Percentiles rank a stretch among this genome's conserved stretches.
Conservation (phyloP, 2,888 invertebrate species). For the Melanchra persicariae region DNA sequence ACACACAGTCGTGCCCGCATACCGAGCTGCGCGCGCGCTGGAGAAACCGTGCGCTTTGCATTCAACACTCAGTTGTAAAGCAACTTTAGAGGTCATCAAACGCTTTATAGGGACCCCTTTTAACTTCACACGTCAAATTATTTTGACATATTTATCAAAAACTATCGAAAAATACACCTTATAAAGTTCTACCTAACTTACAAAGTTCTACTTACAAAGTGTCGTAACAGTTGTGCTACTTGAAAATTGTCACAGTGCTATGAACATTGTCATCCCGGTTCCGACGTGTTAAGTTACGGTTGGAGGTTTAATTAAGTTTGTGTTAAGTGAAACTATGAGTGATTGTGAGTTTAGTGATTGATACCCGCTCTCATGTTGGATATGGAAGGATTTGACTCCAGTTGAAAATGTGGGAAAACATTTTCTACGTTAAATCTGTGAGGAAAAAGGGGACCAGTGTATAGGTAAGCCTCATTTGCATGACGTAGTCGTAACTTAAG, state of each 20-base stretch:
- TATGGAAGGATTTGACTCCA: slow-evolving; percentile 74
- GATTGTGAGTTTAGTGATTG: slow-evolving; percentile 69
- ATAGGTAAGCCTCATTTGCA: slow-evolving; percentile 78
- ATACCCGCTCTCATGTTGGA: slow-evolving; percentile 75
- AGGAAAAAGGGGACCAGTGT: slow-evolving; percentile 85
- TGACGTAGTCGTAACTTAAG: slow-evolving; percentile 54
- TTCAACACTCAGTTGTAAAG: slow-evolving; percentile 86
- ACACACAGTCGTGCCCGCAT: slow-evolving; percentile 81
- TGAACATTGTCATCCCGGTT: slow-evolving; percentile 63
- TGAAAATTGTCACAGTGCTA: slow-evolving; percentile 62
- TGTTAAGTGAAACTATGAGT: slow-evolving; percentile 75
- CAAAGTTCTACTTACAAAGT: slow-evolving; percentile 46
- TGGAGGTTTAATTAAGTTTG: slow-evolving; percentile 67
- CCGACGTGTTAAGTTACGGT: slow-evolving; percentile 70
- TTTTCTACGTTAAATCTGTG: slow-evolving; percentile 87
- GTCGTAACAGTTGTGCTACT: slow-evolving; percentile 55
- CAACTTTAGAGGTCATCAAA: slow-evolving; percentile 89
- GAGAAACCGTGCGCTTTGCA: slow-evolving; percentile 87
- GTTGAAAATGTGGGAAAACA: slow-evolving; percentile 84
- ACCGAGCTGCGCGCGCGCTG: slow-evolving; percentile 86
- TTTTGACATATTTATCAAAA: slow-evolving; percentile 70
- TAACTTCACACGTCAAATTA: slow-evolving; percentile 74
- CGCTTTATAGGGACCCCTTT: slow-evolving; percentile 81
- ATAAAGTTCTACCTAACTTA: slow-evolving; percentile 32
- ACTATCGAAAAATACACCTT: slow-evolving; percentile 49